phyloP scores from a whole-genome alignment of 2,888 invertebrate species.

The Pseudanteris insignis region DNA sequence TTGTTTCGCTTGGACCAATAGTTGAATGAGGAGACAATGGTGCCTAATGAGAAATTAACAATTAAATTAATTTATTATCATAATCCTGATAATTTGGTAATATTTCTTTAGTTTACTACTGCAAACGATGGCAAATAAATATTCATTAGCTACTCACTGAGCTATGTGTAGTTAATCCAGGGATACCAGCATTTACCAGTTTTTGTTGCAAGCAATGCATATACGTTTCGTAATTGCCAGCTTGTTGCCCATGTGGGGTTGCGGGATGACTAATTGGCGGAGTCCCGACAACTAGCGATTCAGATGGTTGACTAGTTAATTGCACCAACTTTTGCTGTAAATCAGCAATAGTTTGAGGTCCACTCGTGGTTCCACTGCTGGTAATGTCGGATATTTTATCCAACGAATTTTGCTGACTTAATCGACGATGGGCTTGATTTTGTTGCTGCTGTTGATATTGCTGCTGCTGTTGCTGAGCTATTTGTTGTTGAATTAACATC shows the following conservation, averaged over 20 bases:
- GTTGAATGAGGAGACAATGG: slow-evolving; percentile 66
- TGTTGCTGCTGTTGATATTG: slow-evolving; percentile 5
- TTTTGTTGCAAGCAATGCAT: slow-evolving; percentile 78
- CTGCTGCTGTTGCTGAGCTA: slow-evolving; percentile 50
- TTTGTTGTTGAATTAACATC: slow-evolving; percentile 52
- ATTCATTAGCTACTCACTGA: slow-evolving; percentile 47
- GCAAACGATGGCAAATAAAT: too few relatives aligned
- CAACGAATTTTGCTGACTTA: slow-evolving; percentile 63
- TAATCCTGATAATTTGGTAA: too few relatives aligned
- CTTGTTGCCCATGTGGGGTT: slow-evolving; percentile 73
- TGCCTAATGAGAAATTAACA: slow-evolving; percentile 52
- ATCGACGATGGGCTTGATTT: slow-evolving; percentile 52
- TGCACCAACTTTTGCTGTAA: slow-evolving; percentile 71
- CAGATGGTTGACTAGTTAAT: slow-evolving; percentile 68
- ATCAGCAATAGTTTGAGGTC: slow-evolving; percentile 69
- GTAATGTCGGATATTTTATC: slow-evolving; percentile 55
- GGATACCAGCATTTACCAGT: slow-evolving; percentile 68
- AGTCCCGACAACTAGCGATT: slow-evolving; percentile 61
- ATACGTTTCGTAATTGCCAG: slow-evolving; percentile 71
- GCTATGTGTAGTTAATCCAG: slow-evolving; percentile 48
- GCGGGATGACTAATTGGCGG: slow-evolving; percentile 71
- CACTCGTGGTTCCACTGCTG: slow-evolving; percentile 42
- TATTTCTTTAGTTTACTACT: too few relatives aligned
- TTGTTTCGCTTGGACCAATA: slow-evolving; percentile 36
- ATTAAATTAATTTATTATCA: too few relatives aligned